Base-by-base conservation (phyloP, 2,888 invertebrate genomes). In the Acrocyrtus sp. region DNA sequence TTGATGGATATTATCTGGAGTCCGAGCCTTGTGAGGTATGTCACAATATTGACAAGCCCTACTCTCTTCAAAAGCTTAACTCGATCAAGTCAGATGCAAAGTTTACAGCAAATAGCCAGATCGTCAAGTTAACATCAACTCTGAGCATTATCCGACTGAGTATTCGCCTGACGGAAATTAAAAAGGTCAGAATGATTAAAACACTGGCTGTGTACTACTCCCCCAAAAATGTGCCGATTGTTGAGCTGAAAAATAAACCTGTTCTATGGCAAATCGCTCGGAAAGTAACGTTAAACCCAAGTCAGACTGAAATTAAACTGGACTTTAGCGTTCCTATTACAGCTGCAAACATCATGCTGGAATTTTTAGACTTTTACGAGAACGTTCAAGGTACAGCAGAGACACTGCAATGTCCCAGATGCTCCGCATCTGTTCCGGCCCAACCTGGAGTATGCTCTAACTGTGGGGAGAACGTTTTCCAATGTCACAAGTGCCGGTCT, bases 401-500 rank as follows among this genome's bases (percentile, higher is more conserved):
- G 85, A 97, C 95, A 0, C 86, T 97, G 21, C 96, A 97, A 84
- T 97, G 97, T 83, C 97, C 97, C 0, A 89, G 98, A 24, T 99
- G 98, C 84, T 96, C 96, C 70, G 96, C 97, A 24, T 94, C 95
- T 0, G 98, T 99, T 0, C 96, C 97, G 0, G 95, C 98, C 0
- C 96, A 96, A 84, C 98, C 98, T 0, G 98, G 98, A 0, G 96
- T 98, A 0, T 98, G 98, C 83, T 93, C 92, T 0, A 96, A 96
- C 84, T 96, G 96, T 83, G 98, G 98, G 0, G 98, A 99, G 84
- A 98, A 98, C 84, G 98, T 98, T 0, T 98, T 95, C 87, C 99
- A 99, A 83, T 99, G 98, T 83, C 97, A 98, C 86, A 98, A 98
- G 86, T 99, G 98, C 86, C 92, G 96, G 24, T 96, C 98, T 0